Evolutionary conservation across 2,888 invertebrate species (phyloP), one percentile per base, ranked within the genome.

Genomic region (Lissocephala sabroskyi): DNA sequence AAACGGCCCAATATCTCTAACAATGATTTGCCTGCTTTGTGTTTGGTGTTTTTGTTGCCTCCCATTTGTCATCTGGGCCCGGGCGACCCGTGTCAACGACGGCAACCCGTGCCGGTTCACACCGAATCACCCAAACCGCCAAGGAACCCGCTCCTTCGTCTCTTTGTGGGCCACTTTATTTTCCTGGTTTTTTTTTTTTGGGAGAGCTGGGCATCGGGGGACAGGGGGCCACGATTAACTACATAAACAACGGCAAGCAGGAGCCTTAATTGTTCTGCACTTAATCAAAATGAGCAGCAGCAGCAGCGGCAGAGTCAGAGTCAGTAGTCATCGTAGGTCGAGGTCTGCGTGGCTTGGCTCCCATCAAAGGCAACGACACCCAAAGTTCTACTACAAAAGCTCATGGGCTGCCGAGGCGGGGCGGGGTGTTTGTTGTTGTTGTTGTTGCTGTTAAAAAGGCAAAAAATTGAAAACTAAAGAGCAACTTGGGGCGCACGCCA

Each of bases 381-480:
- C 53, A 55, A 65, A 65, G 76, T 76, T 52, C 53, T 59, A n/a
- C n/a, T n/a, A 77, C 77, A 70, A 70, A 76, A 58, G 71, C 68
- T 44, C 59, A 49, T 56, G 51, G 55, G 75, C 52, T 36, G 37
- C 13, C 11, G 18, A 39, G 43, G 53, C 32, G 53, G 65, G 50
- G 41, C 44, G 45, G 50, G 40, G 49, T 46, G 47, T 48, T 49
- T 45, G 52, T 18, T 48, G 36, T 29, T 46, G 14, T 29, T 42
- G 44, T 30, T 32, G 30, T 11, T 32, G 30, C 30, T 30, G 39
- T 32, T 50, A 19, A 53, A 74, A 76, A 71, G 54, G 77, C 74
- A 77, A 71, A 75, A 75, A 78, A 78, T 73, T 75, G 73, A 78
- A 75, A 71, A 71, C 71, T 71, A 71, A 71, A 71, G 78, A 71